Evolutionary conservation across 2,113 vertebrate species (phyloP), one percentile per base, ranked within the genome.

Genomic region (Monopterus albus): DNA sequence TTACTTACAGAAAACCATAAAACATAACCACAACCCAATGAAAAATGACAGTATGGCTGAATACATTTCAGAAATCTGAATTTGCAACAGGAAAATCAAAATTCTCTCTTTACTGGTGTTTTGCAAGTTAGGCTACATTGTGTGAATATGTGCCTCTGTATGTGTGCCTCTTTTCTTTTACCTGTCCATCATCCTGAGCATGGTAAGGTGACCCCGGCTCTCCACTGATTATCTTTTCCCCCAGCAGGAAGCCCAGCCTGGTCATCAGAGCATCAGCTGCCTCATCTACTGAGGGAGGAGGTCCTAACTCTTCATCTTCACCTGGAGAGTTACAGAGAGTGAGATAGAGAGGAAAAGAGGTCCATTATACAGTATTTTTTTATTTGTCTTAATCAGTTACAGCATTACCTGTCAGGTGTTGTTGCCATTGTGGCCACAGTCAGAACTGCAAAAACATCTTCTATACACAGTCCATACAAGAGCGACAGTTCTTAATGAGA

Each of bases 191-290:
- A 92, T 96, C 89, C 79, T 92, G 86, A 13, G 4, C 43, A 1
- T 70, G 83, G 90, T 95, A 96, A 36, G 94, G 90, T 7, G 94
- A 91, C 36, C 91, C 92, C 20, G 94, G 85, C 65, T 96, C 94
- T 68, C 93, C 94, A 71, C 95, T 89, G 0, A 90, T 69, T 58
- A 94, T 92, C 91, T 97, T 97, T 65, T 98, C 96, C 88, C 96
- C 96, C 0, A 98, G 94, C 67, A 98, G 94, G 92, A 98, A 98
- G 88, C 96, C 96, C 87, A 98, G 93, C 66, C 96, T 94, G 84
- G 96, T 98, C 96, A 98, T 98, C 92, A 98, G 93, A 89, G 96
- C 98, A 26, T 97, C 97, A 15, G 96, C 96, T 43, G 97, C 97
- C 92, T 98, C 96, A 88, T 98, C 96, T 39, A 97, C 97, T 20